Evolutionary conservation across 2,797 vertebrate species (phyloP), one percentile per base, ranked within the genome.

Genomic region (Xerus rutilus): DNA sequence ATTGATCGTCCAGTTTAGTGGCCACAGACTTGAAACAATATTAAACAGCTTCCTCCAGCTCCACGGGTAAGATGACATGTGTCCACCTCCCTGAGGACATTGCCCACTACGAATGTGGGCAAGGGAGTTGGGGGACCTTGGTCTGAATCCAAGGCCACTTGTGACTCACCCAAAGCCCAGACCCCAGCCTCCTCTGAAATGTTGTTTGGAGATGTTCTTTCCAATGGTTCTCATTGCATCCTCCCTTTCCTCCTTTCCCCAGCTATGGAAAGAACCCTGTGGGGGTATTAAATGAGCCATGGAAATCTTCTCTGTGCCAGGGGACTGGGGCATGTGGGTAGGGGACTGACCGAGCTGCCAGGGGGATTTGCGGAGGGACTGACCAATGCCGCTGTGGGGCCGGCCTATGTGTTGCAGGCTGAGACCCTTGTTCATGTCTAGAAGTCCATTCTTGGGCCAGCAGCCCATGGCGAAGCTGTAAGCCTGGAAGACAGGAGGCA

Each of bases 1-100:
- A 99, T 99, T 99, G 99, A 99, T 99, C 99, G 98, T 99, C 99
- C 99, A 99, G 99, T 99, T 99, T 99, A 98, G 99, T 99, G 98
- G 99, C 99, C 99, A 98, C 99, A 99, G 99, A 99, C 98, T 98
- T 99, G 99, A 99, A 99, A 99, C 99, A 99, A 99, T 99, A 99
- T 99, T 99, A 99, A 99, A 99, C 99, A 99, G 98, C 98, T 98
- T 99, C 98, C 94, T 98, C 95, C 89, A 98, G 97, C 97, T 98
- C 93, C 89, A 91, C 5, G 59, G 91, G 76, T 49, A 94, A 97
- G 96, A 89, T 94, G 96, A 97, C 93, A 97, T 78, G 64, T 95
- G 52, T 93, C 91, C 87, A 91, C 30, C 82, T 82, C 49, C 77
- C 88, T 85, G 39, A 98, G 87, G 96, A 94, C 52, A 93, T 28